Evolutionary conservation across 2,888 invertebrate species (phyloP), one percentile per base, ranked within the genome.

Genomic region (Melangyna quadrimaculata): DNA sequence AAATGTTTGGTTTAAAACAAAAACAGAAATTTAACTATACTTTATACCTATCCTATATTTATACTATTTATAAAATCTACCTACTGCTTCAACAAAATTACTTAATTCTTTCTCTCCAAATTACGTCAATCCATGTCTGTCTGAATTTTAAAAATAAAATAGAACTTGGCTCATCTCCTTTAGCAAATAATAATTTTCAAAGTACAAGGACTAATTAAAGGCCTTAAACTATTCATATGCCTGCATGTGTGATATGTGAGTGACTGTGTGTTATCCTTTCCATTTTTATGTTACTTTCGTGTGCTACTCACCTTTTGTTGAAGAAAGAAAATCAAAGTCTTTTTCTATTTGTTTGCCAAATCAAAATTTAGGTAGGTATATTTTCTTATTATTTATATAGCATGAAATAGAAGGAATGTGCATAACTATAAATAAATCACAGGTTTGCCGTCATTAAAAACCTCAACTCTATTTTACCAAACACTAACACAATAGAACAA

Each of bases 341-440:
- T 72, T 27, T 51, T 48, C 37, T 74, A 35, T 19, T 72, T n/a
- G n/a, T 67, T 55, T 53, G 24, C 55, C 57, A 40, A 40, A 17
- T 17, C 72, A 71, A 80, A n/a, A 80, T 59, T 35, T 86, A 19
- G 51, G 17, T 29, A 51, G 71, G 67, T 84, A 73, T 63, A 55
- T 55, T 77, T 78, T 72, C 78, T 75, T 84, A 29, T 61, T 57
- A 35, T 67, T 77, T 55, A 55, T 65, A 72, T 70, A 59, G 48
- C 57, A 43, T 24, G 65, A 63, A 4, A 17, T 9, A 48, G 19
- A 51, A 27, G 43, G 19, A 43, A 63, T 63, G 27, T 77, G 51
- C 69, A n/a, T n/a, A 37, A 75, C 80, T 80, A 80, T 67, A 79
- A 84, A 84, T 84, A 80, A 59, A 84, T 80, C 79, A 82, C 87